Evolutionary conservation across 1,140 invertebrate genomes (phyloP).

Genomic region (Cryptotermes secundus): DNA sequence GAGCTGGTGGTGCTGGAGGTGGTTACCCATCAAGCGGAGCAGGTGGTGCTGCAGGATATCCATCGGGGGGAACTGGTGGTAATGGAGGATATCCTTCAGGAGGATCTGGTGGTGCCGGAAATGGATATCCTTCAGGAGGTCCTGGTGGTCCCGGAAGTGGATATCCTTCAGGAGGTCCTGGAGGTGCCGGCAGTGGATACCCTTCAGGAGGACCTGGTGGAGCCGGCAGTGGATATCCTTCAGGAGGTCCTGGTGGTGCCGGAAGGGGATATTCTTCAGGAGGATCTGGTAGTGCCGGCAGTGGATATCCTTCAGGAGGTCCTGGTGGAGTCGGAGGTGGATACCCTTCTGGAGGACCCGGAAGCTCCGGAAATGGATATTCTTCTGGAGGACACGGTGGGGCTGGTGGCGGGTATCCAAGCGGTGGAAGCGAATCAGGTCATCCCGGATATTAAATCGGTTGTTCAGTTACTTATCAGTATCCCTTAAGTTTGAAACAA

Average conservation of each 20-base stretch:
- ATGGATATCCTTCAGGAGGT: constrained; percentile 26
- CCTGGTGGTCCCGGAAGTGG: constrained; percentile 24
- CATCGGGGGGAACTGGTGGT: constrained; percentile 14
- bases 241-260: neutral
- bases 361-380: constrained; percentile 23
- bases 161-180: neutral
- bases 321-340: constrained; percentile 23
- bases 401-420: constrained; percentile 42
- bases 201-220: constrained; percentile 42
- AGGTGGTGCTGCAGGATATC: constrained; percentile 27
- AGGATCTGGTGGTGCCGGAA: constrained; percentile 21
- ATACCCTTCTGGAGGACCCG: neutral
- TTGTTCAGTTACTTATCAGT: neutral
- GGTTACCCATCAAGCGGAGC: constrained; percentile 26
- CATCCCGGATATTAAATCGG: neutral
- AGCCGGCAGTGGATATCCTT: constrained; percentile 33
- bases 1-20: too few species aligned
- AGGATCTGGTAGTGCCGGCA: constrained; percentile 25
- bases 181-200: constrained; percentile 38
- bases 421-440: neutral
- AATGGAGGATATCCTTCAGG: constrained; percentile 29
- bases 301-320: constrained; percentile 28
- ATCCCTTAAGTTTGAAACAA: too few species aligned
- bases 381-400: constrained; percentile 31
- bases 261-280: constrained; percentile 27